These are phyloP conservation scores for Drosophila lacteicornis DNA, from an alignment of 1,140 invertebrate species.

Conservation along the genomic window DNA sequence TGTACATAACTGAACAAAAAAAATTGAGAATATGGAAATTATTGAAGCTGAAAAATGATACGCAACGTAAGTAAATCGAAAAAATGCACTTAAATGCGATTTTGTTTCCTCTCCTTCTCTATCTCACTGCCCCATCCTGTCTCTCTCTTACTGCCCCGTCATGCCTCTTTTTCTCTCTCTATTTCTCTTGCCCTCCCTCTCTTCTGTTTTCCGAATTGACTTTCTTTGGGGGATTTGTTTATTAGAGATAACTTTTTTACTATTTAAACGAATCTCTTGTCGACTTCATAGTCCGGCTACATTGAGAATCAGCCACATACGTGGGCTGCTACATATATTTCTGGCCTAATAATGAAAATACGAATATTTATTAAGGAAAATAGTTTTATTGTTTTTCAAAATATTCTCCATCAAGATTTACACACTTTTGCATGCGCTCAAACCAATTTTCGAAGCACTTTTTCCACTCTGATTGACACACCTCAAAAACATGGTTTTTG, in stretches of 20 bases:
- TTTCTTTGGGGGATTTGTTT: conserved; percentile 1
- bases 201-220: background rate
- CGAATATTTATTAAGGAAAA: no score
- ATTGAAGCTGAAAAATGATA: conserved; percentile 16
- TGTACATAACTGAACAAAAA: conserved; percentile 2
- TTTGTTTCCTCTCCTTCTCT: background rate
- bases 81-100: conserved; percentile 16
- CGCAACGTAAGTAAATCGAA: conserved; percentile 17
- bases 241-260: background rate
- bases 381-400: no score
- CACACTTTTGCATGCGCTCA: no score
- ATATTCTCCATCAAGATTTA: no score
- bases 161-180: background rate
- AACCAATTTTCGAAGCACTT: no score
- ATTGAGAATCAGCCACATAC: no score
- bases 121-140: background rate
- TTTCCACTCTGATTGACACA: no score
- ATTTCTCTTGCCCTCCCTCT: background rate
- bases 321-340: no score
- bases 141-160: background rate
- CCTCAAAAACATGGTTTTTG: no score
- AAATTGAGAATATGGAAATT: background rate
- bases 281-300: no score
- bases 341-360: no score
- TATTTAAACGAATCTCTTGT: background rate